Percentiles rank a stretch among this genome's conserved stretches.
These are phyloP conservation scores for Celastrina argiolus DNA, from an alignment of 2,888 invertebrate genomes.

Conservation along the genomic window DNA sequence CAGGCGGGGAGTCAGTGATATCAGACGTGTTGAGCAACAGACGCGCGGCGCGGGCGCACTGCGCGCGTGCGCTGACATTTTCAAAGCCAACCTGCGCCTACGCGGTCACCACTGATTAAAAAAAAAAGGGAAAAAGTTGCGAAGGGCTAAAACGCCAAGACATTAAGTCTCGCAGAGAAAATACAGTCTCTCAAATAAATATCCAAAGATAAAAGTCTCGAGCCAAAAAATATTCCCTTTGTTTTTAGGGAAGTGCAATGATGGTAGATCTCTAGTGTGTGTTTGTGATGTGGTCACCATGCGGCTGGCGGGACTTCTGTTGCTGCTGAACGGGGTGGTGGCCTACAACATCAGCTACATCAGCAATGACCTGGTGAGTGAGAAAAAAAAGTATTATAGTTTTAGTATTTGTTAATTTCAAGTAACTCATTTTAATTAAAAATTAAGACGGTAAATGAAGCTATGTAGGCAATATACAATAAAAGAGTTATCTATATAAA, in stretches of 20 bases:
- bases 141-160: background rate
- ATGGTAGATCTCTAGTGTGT: slow-evolving; percentile 31
- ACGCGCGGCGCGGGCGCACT: slow-evolving; percentile 47
- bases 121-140: slow-evolving; percentile 16
- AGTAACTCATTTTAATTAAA: too few relatives aligned
- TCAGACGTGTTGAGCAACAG: slow-evolving; percentile 62
- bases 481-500: too few relatives aligned
- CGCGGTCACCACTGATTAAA: slow-evolving; percentile 42
- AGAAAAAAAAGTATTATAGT: background rate
- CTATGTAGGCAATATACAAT: too few relatives aligned
- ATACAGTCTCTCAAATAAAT: too few relatives aligned
- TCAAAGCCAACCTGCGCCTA: slow-evolving; percentile 55
- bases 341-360: slow-evolving; percentile 54
- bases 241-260: slow-evolving; percentile 27
- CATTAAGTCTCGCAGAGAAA: background rate
- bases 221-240: background rate
- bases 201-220: background rate
- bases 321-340: slow-evolving; percentile 54
- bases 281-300: slow-evolving; percentile 57
- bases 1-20: slow-evolving; percentile 33
- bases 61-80: slow-evolving; percentile 62
- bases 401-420: too few relatives aligned
- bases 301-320: slow-evolving; percentile 58
- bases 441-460: too few relatives aligned
- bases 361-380: slow-evolving; percentile 53